phyloP scores from a whole-genome alignment of 2,113 vertebrate species.

The Chunga burmeisteri region DNA sequence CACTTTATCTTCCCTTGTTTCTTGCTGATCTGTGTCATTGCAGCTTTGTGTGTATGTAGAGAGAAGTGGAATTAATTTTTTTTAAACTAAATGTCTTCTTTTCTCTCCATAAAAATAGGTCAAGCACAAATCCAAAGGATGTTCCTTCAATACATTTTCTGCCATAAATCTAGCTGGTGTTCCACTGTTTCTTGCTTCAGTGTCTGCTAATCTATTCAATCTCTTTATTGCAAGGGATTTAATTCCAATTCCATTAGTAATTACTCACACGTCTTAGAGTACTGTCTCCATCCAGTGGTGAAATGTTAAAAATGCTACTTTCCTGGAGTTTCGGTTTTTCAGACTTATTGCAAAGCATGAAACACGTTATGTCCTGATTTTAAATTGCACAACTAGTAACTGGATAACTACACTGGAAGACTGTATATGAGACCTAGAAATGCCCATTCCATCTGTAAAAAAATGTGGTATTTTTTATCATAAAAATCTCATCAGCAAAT shows the following conservation, averaged over 20 bases:
- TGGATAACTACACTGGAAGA: background rate
- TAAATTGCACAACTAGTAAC: background rate
- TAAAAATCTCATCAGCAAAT: background rate
- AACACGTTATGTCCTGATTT: background rate
- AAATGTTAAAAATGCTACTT: background rate
- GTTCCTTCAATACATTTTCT: background rate
- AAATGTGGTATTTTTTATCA: background rate
- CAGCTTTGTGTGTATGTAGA: background rate
- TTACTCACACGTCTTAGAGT: background rate
- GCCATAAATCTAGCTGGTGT: background rate
- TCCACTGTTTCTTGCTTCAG: background rate
- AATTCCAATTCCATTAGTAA: background rate
- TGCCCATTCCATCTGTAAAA: background rate
- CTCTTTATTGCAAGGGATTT: background rate
- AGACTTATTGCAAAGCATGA: background rate
- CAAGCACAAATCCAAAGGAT: background rate
- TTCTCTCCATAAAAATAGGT: background rate
- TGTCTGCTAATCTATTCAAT: background rate
- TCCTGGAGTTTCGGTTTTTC: background rate
- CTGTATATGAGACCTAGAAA: background rate
- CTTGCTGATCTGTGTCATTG: background rate
- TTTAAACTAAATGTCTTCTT: background rate
- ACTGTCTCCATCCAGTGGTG: slow-evolving; percentile 66
- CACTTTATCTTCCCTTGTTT: background rate
- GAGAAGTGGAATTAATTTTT: background rate